A percentile compares a stretch with the other conserved stretches of the same genome.
phyloP scores from a whole-genome alignment of 2,113 vertebrate species.

The Menidia beryllina region DNA sequence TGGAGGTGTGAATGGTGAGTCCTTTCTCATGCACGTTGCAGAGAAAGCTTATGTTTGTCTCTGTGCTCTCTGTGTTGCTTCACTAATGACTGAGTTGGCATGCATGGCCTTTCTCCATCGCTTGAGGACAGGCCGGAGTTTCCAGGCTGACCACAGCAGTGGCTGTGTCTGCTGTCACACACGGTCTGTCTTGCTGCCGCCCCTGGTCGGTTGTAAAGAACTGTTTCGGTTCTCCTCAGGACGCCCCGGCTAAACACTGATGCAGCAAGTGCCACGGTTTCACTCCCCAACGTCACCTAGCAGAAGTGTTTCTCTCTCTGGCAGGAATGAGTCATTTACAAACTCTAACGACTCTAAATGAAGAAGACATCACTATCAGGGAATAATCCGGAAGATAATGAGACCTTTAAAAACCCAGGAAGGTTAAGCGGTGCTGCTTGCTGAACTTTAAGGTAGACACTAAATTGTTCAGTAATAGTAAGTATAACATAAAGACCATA shows the following conservation, averaged over 20 bases:
- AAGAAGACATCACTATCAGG: constrained; percentile 41
- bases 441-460: constrained; percentile 2
- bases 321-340: constrained; percentile 48
- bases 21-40: neutral
- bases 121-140: constrained; percentile 65
- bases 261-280: constrained; percentile 27
- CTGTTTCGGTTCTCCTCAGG: constrained; percentile 36
- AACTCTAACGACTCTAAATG: constrained; percentile 56
- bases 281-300: constrained; percentile 38
- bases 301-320: constrained; percentile 33
- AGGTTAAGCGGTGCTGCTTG: neutral
- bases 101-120: constrained; percentile 34
- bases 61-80: constrained; percentile 24
- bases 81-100: constrained; percentile 48
- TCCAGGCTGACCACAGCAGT: constrained; percentile 62
- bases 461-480: neutral
- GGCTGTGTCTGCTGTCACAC: constrained; percentile 60
- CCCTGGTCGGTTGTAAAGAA: constrained; percentile 41
- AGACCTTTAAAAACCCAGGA: constrained; percentile 9
- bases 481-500: neutral
- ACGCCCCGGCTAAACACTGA: constrained; percentile 42
- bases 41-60: constrained; percentile 4
- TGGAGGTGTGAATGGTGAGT: constrained; percentile 10
- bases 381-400: constrained; percentile 13
- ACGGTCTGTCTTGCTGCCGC: constrained; percentile 43